Base-by-base conservation (phyloP, 2,113 vertebrate genomes). In the Petrocephalus zakoni region DNA sequence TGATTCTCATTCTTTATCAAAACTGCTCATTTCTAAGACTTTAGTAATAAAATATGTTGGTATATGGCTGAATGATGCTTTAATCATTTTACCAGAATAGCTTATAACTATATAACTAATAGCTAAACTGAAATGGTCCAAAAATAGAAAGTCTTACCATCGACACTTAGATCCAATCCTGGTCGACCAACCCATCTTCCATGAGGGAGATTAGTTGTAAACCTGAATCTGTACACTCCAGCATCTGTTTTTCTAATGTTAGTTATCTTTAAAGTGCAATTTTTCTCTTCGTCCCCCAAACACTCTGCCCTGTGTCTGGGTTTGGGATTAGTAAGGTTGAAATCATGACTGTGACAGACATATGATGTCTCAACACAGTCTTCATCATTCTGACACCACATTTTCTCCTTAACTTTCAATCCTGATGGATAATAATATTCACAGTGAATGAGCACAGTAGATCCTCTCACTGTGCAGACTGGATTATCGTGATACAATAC, bases 401-500 rank as follows among this genome's bases (percentile, higher is more conserved):
- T 25, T n/a, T 25, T 55, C 46, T 4, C 9, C 5, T 0, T 2
- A 9, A 89, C 78, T 37, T 29, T 0, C 0, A 1, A 8, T 25
- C 11, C 7, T 1, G 2, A 0, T 64, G 85, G 87, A 87, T 89
- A 88, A 42, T 0, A n/a, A 88, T 90, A 92, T 25, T 0, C 10
- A 88, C 92, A 91, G 46, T n/a, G 9, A 81, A 91, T 84, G 52
- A 25, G 29, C 51, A 87, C 88, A 88, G 11, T 82, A 58, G 90
- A 90, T 53, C 89, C 89, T 83, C 86, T 82, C 85, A 89, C 89
- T 85, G 85, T 87, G 64, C 91, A 91, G n/a, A 91, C 46, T n/a
- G 19, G 11, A 47, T n/a, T 47, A 5, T 49, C 21, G 64, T 22
- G 42, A 47, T 47, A 64, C 22, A 0, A 0, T 21, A 87, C 86